Percentiles rank a stretch among this genome's conserved stretches.
Evolutionary conservation across 2,888 invertebrate genomes (phyloP).

Genomic region (Lumbricus terrestris): DNA sequence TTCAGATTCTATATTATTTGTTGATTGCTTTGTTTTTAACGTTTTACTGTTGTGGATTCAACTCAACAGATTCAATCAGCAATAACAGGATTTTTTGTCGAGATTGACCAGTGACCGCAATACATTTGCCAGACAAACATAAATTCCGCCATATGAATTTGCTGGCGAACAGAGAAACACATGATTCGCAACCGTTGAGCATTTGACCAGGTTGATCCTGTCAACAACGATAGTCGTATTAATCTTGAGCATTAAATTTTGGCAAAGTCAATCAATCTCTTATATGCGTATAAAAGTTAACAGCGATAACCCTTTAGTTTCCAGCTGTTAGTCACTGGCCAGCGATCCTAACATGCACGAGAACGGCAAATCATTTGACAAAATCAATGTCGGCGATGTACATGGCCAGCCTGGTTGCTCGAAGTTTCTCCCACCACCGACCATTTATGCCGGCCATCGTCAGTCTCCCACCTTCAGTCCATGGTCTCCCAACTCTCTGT

Average conservation of each 20-base stretch:
- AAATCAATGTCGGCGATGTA: neutral
- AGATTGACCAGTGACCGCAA: neutral
- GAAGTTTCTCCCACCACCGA: neutral
- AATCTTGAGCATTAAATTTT: no score
- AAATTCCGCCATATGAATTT: neutral
- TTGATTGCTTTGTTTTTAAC: neutral
- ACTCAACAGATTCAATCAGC: neutral
- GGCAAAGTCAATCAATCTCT: neutral
- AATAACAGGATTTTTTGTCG: neutral
- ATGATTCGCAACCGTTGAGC: neutral
- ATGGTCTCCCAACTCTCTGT: neutral
- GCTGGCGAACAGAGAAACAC: neutral
- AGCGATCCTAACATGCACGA: neutral
- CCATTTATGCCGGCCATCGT: neutral
- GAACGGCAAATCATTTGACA: neutral
- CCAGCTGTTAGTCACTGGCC: neutral
- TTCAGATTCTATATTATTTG: neutral
- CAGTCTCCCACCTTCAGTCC: neutral
- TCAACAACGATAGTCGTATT: neutral
- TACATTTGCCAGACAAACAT: neutral
- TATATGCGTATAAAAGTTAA: neutral
- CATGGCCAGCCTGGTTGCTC: neutral
- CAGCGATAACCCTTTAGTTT: neutral
- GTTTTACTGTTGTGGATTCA: neutral
- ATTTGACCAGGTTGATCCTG: neutral